A percentile compares a stretch with the other conserved stretches of the same genome.
phyloP scores from a whole-genome alignment of 2,888 invertebrate genomes.

The Torymus auratus region DNA sequence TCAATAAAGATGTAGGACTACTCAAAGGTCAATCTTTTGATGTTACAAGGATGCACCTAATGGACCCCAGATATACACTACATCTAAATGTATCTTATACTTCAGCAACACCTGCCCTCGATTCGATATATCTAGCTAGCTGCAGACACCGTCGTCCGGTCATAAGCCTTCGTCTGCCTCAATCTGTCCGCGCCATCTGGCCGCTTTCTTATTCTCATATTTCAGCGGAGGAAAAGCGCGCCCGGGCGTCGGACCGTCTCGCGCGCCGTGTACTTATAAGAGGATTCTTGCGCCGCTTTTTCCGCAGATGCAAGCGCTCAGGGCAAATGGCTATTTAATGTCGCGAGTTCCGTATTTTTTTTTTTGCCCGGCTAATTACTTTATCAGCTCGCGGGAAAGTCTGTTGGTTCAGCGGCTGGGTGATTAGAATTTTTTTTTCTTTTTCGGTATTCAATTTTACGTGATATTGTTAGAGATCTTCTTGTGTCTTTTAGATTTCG shows the following conservation, averaged over 20 bases:
- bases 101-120: too few relatives aligned
- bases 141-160: too few relatives aligned
- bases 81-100: too few relatives aligned
- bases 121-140: too few relatives aligned
- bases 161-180: too few relatives aligned
- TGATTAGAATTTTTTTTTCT: conserved; percentile 1
- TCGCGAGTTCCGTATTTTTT: conserved; percentile 44
- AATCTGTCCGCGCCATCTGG: conserved; percentile 14
- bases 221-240: conserved; percentile 1
- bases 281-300: conserved; percentile 15
- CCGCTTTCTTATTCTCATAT: conserved; percentile 39
- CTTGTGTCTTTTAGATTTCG: not conserved
- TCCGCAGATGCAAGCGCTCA: not conserved
- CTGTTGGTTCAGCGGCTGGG: conserved; percentile 4
- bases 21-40: too few relatives aligned
- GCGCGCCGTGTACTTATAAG: not conserved
- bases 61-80: too few relatives aligned
- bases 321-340: conserved; percentile 56
- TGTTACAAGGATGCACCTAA: too few relatives aligned
- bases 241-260: not conserved
- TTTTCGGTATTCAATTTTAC: not conserved
- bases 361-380: conserved; percentile 53
- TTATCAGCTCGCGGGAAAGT: conserved; percentile 43
- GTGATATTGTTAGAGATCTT: not conserved
- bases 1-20: too few relatives aligned